Evolutionary conservation across 2,113 vertebrate genomes (phyloP), one percentile per base, ranked within the genome.

Genomic region (Hymenochirus boettgeri): DNA sequence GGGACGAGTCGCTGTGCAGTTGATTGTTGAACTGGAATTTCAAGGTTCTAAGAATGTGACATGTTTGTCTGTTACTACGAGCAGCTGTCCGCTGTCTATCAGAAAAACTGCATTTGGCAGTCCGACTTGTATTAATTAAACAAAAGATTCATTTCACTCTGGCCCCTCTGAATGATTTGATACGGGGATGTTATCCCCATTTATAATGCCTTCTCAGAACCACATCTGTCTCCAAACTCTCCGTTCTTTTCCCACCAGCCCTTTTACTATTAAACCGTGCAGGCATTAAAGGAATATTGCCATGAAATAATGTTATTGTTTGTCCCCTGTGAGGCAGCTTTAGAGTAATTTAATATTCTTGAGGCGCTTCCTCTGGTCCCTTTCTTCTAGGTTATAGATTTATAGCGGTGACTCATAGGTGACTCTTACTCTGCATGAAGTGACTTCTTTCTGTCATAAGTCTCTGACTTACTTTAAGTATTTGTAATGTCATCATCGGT

Each of bases 21-120:
- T 72, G 57, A 76, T 79, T 82, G 80, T 78, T 79, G 77, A 69
- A 71, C 42, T 53, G 77, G 73, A 72, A 9, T 84, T 85, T 85
- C 71, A 71, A 81, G 76, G 79, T 82, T 72, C 74, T 0, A 52
- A 65, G 76, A 25, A 74, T 62, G 73, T 70, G 66, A 76, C 73
- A 77, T 79, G 74, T 81, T 76, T 80, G 78, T 79, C 71, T 82
- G 69, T 83, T 83, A 82, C 55, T 6, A 74, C 77, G 62, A 77
- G 74, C 88, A 90, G 86, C 86, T 90, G 86, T 77, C 80, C 81
- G 74, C 79, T 82, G 88, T 86, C 87, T 77, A 61, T 87, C 72
- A 59, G 57, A 71, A 81, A 72, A 70, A 55, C 31, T 12, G 62
- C 77, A 77, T 80, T 80, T 75, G 82, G 75, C 52, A 35, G 74